phyloP scores from a whole-genome alignment of 2,113 vertebrate species.

The Orientallactaga bullata region DNA sequence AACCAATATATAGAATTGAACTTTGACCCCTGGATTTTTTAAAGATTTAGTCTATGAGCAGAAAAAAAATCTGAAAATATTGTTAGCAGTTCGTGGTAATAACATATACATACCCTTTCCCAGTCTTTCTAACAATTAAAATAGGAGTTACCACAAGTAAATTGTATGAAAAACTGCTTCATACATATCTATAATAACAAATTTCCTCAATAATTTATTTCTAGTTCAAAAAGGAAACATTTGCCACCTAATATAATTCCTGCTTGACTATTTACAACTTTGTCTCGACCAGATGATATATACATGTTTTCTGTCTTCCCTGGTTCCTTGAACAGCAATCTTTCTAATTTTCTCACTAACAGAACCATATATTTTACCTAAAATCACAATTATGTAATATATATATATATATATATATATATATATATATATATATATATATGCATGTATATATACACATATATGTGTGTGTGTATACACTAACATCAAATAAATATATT shows the following conservation, averaged over 20 bases:
- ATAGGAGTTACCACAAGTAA: neutral
- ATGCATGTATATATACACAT: no score
- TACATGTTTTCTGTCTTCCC: neutral
- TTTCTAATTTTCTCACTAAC: neutral
- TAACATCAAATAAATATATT: no score
- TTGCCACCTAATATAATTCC: neutral
- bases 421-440: no score
- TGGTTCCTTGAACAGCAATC: neutral
- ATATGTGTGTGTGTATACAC: no score
- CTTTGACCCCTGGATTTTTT: neutral
- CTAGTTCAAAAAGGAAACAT: neutral
- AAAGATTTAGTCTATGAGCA: neutral
- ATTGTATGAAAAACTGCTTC: neutral
- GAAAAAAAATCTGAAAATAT: neutral
- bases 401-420: no score
- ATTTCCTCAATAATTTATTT: conserved; percentile 28
- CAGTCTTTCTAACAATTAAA: neutral
- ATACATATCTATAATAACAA: neutral
- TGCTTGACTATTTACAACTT: neutral
- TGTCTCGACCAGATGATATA: neutral
- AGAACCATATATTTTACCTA: neutral
- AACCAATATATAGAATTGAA: neutral
- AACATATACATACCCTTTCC: neutral
- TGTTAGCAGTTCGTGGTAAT: neutral
- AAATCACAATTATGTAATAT: no score